Conservation (phyloP, 2,888 invertebrate species). For the Heliconius charithonia region DNA sequence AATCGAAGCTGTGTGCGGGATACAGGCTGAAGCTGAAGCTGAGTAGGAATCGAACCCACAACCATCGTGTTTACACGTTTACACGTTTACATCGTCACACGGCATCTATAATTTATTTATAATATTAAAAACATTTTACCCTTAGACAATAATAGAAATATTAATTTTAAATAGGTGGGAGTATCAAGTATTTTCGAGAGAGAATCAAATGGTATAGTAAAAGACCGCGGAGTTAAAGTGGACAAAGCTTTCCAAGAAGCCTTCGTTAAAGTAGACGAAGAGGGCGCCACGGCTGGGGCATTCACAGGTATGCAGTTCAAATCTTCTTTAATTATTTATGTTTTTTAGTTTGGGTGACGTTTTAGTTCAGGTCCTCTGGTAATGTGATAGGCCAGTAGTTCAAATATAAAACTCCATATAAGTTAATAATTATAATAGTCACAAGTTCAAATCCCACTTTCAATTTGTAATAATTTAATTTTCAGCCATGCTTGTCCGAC, state of each 20-base stretch:
- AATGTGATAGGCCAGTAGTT: neutral
- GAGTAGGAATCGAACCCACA: too few relatives aligned
- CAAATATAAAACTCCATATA: neutral
- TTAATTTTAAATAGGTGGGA: constrained; percentile 54
- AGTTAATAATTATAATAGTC: neutral
- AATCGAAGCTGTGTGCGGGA: too few relatives aligned
- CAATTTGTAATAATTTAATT: neutral
- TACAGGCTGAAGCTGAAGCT: too few relatives aligned
- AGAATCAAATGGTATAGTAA: constrained; percentile 55
- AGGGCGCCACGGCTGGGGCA: constrained; percentile 91
- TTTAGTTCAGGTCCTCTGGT: too few relatives aligned
- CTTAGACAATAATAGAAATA: neutral
- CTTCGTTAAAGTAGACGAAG: constrained; percentile 91
- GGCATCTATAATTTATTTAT: neutral
- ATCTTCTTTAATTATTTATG: neutral
- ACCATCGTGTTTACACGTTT: too few relatives aligned
- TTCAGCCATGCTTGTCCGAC: neutral
- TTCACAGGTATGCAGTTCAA: constrained; percentile 78
- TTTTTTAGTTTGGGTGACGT: too few relatives aligned
- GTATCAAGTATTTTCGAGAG: constrained; percentile 58
- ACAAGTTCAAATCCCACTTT: neutral
- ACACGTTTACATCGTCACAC: too few relatives aligned
- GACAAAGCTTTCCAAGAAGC: constrained; percentile 89
- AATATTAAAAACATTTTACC: neutral
- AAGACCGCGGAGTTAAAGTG: constrained; percentile 65